Conservation (phyloP, 64 coral and sea anemone species). For the Montipora cactus region DNA sequence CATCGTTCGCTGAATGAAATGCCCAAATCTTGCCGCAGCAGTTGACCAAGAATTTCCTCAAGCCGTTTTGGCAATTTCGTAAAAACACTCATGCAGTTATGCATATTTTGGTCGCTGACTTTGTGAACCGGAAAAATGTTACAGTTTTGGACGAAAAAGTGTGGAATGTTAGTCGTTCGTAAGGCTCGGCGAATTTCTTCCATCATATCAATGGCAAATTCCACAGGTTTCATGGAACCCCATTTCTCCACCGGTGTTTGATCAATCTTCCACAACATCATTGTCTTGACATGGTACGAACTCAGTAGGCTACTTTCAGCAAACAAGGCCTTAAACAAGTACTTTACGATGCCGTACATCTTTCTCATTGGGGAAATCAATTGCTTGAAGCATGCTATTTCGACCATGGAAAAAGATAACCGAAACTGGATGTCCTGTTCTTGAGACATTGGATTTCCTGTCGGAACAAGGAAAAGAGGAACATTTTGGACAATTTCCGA, state of each 20-base stretch:
- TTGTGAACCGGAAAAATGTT: slow-evolving; percentile 67
- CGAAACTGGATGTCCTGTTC: slow-evolving; percentile 24
- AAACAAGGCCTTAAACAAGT: slow-evolving; percentile 50
- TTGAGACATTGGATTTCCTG: slow-evolving; percentile 52
- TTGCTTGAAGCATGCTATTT: slow-evolving; percentile 45
- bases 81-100: slow-evolving; percentile 5
- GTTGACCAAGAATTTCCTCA: background rate
- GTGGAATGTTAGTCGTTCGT: slow-evolving; percentile 20
- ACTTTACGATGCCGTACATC: slow-evolving; percentile 47
- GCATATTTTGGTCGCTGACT: slow-evolving; percentile 13
- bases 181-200: slow-evolving; percentile 23
- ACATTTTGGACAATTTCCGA: slow-evolving; percentile 8
- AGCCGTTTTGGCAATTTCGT: slow-evolving; percentile 7
- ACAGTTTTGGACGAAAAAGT: slow-evolving; percentile 46
- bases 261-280: slow-evolving; percentile 66
- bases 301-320: slow-evolving; percentile 19
- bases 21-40: slow-evolving; percentile 34
- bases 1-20: background rate
- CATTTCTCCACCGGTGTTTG: slow-evolving; percentile 4
- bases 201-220: slow-evolving; percentile 40
- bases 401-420: slow-evolving; percentile 62
- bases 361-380: slow-evolving; percentile 39
- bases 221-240: background rate
- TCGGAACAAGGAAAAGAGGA: slow-evolving; percentile 56
- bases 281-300: slow-evolving; percentile 56